Evolutionary conservation across 2,888 invertebrate genomes (phyloP).

Genomic region (Heliconius sara): DNA sequence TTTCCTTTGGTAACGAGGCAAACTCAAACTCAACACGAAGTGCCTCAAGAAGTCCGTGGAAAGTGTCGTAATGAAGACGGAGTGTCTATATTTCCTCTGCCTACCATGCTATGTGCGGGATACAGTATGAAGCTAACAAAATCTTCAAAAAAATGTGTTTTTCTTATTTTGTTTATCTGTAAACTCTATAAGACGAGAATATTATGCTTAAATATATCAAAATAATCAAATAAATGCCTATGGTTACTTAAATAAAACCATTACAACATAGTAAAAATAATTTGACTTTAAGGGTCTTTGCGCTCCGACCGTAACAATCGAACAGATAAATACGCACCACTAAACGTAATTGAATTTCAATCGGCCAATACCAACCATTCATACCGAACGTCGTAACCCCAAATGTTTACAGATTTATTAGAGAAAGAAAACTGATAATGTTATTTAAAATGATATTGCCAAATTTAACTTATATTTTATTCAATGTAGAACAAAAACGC

Average conservation of each 20-base stretch:
- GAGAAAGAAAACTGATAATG: conserved; percentile 3
- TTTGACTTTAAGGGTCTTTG: background rate
- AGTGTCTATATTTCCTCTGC: too few relatives aligned
- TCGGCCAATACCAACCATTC: conserved; percentile 33
- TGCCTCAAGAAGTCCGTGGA: too few relatives aligned
- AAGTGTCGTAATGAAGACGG: too few relatives aligned
- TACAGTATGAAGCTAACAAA: too few relatives aligned
- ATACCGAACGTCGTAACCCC: conserved; percentile 8
- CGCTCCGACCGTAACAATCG: conserved; percentile 23
- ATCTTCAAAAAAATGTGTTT: too few relatives aligned
- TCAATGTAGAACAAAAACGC: background rate
- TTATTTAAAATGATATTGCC: background rate
- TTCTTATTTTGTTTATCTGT: too few relatives aligned
- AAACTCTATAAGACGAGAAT: too few relatives aligned
- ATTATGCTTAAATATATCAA: too few relatives aligned
- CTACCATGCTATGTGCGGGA: too few relatives aligned
- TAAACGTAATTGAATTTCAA: conserved; percentile 43
- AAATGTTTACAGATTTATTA: conserved; percentile 24
- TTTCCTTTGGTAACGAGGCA: too few relatives aligned
- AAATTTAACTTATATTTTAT: background rate
- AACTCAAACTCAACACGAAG: too few relatives aligned
- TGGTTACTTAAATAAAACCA: background rate
- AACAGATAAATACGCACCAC: conserved; percentile 37
- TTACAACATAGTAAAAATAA: background rate
- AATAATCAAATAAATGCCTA: too few relatives aligned